Evolutionary conservation across 2,888 invertebrate genomes (phyloP), one percentile per base, ranked within the genome.

Genomic region (Drosophila helvetica): DNA sequence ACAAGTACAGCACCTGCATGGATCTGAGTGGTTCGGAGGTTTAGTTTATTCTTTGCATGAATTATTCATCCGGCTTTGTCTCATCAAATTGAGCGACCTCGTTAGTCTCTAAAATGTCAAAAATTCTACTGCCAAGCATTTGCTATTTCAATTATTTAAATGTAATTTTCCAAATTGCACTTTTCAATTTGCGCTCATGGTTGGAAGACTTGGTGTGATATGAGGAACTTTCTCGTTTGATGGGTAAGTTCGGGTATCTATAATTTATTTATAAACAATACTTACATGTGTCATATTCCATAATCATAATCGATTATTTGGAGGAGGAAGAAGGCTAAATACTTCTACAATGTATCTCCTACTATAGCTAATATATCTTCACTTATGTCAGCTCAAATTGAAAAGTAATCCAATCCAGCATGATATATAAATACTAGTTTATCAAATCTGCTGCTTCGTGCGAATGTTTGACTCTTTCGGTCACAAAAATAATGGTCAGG

Each of bases 71-170:
- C 48, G 62, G 56, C 76, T 73, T 74, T 76, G 75, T 88, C 78
- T 79, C 83, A 88, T 86, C 88, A 85, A 82, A 87, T 85, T 82
- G 82, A 87, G 85, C 77, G 79, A 68, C 71, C 79, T 75, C 76
- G 85, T 86, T 75, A 68, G 68, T 74, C 74, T 73, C 71, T 54
- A 70, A 68, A 68, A 62, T 81, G 88, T 83, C 77, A 85, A 82
- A 88, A 82, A 74, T 79, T 82, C 74, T 73, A 79, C 69, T 58
- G 68, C 55, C 71, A 68, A 77, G 75, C 88, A 83, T 83, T 83
- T 83, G 83, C 88, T 78, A 71, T 82, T 86, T 83, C 80, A 82
- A 83, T 83, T 83, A 83, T 83, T 88, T 77, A 88, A 71, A 88
- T 78, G 86, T 88, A 86, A 83, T 83, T 88, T 82, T 53, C 42